Base-by-base conservation (phyloP, 1,140 invertebrate genomes). In the Polypedilum pembai region DNA sequence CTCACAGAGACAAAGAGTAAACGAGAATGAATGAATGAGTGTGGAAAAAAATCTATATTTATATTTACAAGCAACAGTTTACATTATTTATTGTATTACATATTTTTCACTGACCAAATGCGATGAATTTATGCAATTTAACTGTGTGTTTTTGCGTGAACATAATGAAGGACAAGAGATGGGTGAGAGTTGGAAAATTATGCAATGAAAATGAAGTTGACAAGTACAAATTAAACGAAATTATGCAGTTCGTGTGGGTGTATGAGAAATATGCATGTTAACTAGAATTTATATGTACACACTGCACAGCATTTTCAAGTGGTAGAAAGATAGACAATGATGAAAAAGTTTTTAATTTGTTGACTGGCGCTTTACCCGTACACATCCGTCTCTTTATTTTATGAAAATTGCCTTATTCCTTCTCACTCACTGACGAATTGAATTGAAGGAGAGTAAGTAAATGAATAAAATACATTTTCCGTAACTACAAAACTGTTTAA, bases 31-130 rank as follows among this genome's bases (percentile, higher is more conserved):
- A 33, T 5, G 24, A 33, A 33, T 33, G 24, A 33, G 5, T 33
- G 24, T 33, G 1, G 24, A 33, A 33, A 33, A 45, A 12, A 56
- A 56, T n/a, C 45, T 15, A 56, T 56, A 56, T 33, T 33, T 33
- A 56, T 56, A 56, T 56, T 56, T 56, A 12, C 45, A n/a, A 56
- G 45, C 45, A 56, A 56, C 45, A 56, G 45, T 56, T 56, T 56
- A 56, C 45, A 56, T 56, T 56, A 56, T 56, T 56, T 56, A 56
- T 56, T 56, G n/a, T 56, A 56, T 56, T 33, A 33, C 24, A 33
- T 5, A 33, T 33, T 33, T 33, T 33, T 33, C 24, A 33, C 24
- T 33, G 24, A 33, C 24, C 24, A 33, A 33, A 33, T 3, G 24
- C n/a, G 5, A 33, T 33, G 24, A 33, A 33, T 33, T 33, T 33